Base-by-base conservation (phyloP, 2,888 invertebrate species). In the Tuberolachnus salignus region DNA sequence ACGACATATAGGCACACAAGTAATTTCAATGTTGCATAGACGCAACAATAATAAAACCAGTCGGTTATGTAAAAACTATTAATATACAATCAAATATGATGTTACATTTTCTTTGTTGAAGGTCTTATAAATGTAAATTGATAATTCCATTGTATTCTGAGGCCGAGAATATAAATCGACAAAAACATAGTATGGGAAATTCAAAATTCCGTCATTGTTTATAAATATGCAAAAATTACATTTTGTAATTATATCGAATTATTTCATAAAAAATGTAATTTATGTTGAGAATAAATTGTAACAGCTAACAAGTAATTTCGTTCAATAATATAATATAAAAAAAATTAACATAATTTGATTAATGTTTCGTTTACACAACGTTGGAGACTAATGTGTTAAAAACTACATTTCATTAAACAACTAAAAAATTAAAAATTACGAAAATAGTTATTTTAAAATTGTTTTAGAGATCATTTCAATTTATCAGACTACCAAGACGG, bases 361-460 rank as follows among this genome's bases (percentile, higher is more conserved):
- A 66, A 66, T 21, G 46, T 66, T 66, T 46, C 64, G 64, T 66
- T 66, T 66, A 66, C 64, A 46, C 46, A 66, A 46, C 64, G 19
- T 46, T 66, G 64, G 64, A 46, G 64, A 66, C 21, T 66, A 34
- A 34, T 61, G 34, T n/a, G 61, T 16, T 34, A 61, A 61, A n/a
- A n/a, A n/a, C n/a, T n/a, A n/a, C n/a, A n/a, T n/a, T n/a, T n/a
- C n/a, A n/a, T n/a, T n/a, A n/a, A n/a, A n/a, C n/a, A n/a, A n/a
- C n/a, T n/a, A n/a, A n/a, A n/a, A n/a, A n/a, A n/a, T n/a, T n/a
- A n/a, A n/a, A n/a, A n/a, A n/a, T n/a, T n/a, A n/a, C n/a, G n/a
- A n/a, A n/a, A n/a, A n/a, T n/a, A n/a, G n/a, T n/a, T n/a, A n/a
- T n/a, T n/a, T n/a, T n/a, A n/a, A n/a, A n/a, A n/a, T n/a, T n/a